phyloP scores from a whole-genome alignment of 2,113 vertebrate genomes.

The Scomber japonicus region DNA sequence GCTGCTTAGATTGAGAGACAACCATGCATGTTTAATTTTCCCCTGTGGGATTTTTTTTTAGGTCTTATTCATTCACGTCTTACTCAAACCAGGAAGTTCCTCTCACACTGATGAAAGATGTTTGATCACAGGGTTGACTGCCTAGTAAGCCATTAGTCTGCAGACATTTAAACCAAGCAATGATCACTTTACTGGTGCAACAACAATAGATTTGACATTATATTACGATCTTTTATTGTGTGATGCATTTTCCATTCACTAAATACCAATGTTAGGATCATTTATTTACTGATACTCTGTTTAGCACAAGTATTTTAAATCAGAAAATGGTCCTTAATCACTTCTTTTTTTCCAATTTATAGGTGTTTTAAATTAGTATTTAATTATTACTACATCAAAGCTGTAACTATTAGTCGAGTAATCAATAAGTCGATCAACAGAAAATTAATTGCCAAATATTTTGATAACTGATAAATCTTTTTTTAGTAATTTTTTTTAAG shows the following conservation, averaged over 20 bases:
- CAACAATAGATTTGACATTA: not conserved
- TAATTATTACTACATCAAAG: too few relatives aligned
- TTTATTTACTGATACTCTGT: not conserved
- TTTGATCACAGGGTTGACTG: constrained; percentile 18
- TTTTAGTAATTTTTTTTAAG: too few relatives aligned
- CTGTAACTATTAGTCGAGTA: too few relatives aligned
- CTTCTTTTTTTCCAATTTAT: too few relatives aligned
- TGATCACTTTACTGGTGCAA: not conserved
- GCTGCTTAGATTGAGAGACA: constrained; percentile 35
- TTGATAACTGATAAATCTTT: too few relatives aligned
- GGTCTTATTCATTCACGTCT: constrained; percentile 65
- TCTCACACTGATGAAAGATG: constrained; percentile 23
- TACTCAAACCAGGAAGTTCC: constrained; percentile 75
- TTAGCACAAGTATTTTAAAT: too few relatives aligned
- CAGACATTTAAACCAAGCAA: constrained; percentile 15
- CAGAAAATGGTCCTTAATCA: too few relatives aligned
- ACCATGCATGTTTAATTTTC: constrained; percentile 49
- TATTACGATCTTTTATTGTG: not conserved
- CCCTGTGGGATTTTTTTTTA: constrained; percentile 51
- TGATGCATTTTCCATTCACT: too few relatives aligned
- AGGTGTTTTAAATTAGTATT: too few relatives aligned
- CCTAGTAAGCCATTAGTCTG: not conserved
- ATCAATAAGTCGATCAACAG: too few relatives aligned
- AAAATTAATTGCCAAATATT: too few relatives aligned
- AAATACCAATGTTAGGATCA: not conserved